These are phyloP conservation scores for Leucophenga montana DNA, from an alignment of 2,888 invertebrate genomes.

Conservation along the genomic window DNA sequence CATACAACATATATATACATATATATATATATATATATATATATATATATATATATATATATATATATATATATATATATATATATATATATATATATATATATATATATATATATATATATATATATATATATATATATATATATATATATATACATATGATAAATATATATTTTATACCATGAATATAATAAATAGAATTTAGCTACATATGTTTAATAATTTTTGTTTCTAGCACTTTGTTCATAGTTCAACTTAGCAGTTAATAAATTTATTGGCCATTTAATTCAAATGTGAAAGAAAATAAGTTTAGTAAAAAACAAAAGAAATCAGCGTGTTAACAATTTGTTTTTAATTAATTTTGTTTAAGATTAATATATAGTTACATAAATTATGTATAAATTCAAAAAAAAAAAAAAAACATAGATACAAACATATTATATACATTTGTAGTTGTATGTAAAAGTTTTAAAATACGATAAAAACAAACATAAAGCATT, in stretches of 20 bases:
- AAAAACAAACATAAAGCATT: slow-evolving; percentile 1
- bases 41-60: no score
- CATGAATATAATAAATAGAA: slow-evolving; percentile 50
- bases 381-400: slow-evolving; percentile 1
- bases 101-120: no score
- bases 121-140: no score
- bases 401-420: neutral
- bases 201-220: slow-evolving; percentile 39
- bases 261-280: slow-evolving; percentile 52
- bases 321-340: slow-evolving; percentile 15
- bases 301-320: neutral
- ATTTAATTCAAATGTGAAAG: slow-evolving; percentile 39
- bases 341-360: slow-evolving; percentile 24
- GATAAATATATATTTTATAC: slow-evolving; percentile 50
- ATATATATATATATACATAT: slow-evolving; percentile 34
- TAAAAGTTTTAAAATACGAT: slow-evolving; percentile 12
- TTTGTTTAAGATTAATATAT: slow-evolving; percentile 11
- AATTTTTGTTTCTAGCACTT: slow-evolving; percentile 13
- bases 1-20: no score
- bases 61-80: no score
- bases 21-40: no score
- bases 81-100: no score
- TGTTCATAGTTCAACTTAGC: slow-evolving; percentile 25
- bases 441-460: slow-evolving; percentile 21
- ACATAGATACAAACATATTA: neutral